Base-by-base conservation (phyloP, 2,888 invertebrate genomes). In the Drosophila monieri region DNA sequence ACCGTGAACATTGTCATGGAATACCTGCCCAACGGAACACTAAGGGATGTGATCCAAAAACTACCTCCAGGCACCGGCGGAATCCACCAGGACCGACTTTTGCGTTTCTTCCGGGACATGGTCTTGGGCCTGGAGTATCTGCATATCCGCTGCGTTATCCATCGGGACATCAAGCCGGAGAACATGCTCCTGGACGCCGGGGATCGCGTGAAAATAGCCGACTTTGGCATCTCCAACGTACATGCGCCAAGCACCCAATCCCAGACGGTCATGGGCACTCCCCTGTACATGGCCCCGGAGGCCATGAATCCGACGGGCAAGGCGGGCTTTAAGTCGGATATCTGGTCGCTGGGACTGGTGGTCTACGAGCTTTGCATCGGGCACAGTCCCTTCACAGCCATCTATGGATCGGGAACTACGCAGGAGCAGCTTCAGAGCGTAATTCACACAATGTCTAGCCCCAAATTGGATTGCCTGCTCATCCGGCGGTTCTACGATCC, bases 271-370 rank as follows among this genome's bases (percentile, higher is more conserved):
- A 21, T 73, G 21, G 95, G 95, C 3, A 95, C 95, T 0, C 95
- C 95, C 0, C 94, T 94, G 87, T 96, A 95, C 90, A 95, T 95
- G 94, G 94, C 94, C 10, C 95, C 95, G 3, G 95, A 95, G 89
- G 91, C 95, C 39, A 93, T 95, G 69, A 93, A 93, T 76, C 94
- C 94, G 76, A 94, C 94, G 72, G 92, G 93, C 62, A 94, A 93
- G 6, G 95, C 94, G 90, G 94, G 94, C 88, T 95, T 94, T 85
- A 94, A 94, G 86, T 94, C 95, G 5, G 95, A 95, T 84, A 93
- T 95, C 66, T 95, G 95, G 95, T 94, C 95, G 0, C 90, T 95
- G 10, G 95, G 95, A 5, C 95, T 95, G 88, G 92, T 95, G 2
- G 91, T 95, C 4, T 95, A 95, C 89, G 95, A 95, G 62, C 77